Evolutionary conservation across 2,113 vertebrate genomes (phyloP).

Genomic region (Phaetusa simplex): DNA sequence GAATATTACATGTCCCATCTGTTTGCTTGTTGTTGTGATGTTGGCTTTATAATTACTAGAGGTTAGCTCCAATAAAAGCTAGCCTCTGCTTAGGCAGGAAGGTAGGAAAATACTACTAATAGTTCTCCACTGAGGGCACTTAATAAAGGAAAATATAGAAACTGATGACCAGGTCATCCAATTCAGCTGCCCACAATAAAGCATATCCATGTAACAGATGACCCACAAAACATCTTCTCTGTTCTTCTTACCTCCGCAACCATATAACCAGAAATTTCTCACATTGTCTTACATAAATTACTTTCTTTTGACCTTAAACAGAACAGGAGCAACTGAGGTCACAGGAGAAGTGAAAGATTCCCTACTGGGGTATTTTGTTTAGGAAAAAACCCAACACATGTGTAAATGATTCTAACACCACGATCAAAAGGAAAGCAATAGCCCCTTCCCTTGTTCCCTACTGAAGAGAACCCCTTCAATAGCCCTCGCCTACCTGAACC

Average conservation of each 20-base stretch:
- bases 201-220: background rate
- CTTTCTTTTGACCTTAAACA: background rate
- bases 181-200: background rate
- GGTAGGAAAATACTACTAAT: background rate
- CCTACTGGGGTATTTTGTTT: background rate
- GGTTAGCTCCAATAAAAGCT: background rate
- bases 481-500: background rate
- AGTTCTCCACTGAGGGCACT: background rate
- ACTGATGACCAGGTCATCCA: background rate
- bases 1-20: constrained; percentile 1
- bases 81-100: background rate
- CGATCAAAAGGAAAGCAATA: background rate
- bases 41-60: background rate
- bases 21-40: background rate
- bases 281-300: background rate
- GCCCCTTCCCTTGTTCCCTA: background rate
- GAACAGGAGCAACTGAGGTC: background rate
- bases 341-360: background rate
- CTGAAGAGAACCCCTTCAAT: background rate
- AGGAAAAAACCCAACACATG: background rate
- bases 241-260: background rate
- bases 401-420: background rate
- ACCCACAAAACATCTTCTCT: background rate
- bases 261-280: background rate
- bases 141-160: background rate